Evolutionary conservation across 2,797 vertebrate species (phyloP), one percentile per base, ranked within the genome.

Genomic region (Galaxias olidus): DNA sequence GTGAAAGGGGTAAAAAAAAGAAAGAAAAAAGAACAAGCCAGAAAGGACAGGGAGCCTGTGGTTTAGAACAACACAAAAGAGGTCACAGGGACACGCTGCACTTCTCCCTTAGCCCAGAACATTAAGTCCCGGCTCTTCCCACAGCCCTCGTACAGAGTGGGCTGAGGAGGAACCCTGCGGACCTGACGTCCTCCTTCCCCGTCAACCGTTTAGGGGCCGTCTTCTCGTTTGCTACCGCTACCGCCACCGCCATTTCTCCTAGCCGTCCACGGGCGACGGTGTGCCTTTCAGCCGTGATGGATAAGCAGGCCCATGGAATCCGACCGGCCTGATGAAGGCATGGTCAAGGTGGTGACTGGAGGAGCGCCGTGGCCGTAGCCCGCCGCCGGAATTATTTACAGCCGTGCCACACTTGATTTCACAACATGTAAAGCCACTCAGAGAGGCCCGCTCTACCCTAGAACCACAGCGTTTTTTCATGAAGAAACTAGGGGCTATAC

Each of bases 321-420:
- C 30, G 74, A 80, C 80, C 67, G 69, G 68, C 70, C 74, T 81
- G 85, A 88, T 76, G 78, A 78, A 86, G 74, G 78, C 69, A 65
- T 8, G 78, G 76, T 52, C 69, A 61, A 68, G 75, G 68, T 78
- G 73, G 55, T 9, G 59, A 10, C 30, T 14, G 59, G 9, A 18
- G 45, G 59, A 30, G 59, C 59, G 12, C 46, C 6, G 30, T 40
- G 59, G 77, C 81, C 79, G 77, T 65, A 76, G 65, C 59, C 69
- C 73, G 73, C 77, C 74, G 65, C 74, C 78, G 81, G 83, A 90
- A 90, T 90, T 84, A 90, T 90, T 90, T 87, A 91, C 84, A 88
- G 81, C 76, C 76, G 70, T 76, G 82, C 77, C 85, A 87, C 81
- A 79, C 82, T 77, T 89, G 79, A 92, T 90, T 88, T 81, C 48